These are phyloP conservation scores for Capromys pilorides DNA, from an alignment of 2,797 vertebrate species.

Conservation along the genomic window DNA sequence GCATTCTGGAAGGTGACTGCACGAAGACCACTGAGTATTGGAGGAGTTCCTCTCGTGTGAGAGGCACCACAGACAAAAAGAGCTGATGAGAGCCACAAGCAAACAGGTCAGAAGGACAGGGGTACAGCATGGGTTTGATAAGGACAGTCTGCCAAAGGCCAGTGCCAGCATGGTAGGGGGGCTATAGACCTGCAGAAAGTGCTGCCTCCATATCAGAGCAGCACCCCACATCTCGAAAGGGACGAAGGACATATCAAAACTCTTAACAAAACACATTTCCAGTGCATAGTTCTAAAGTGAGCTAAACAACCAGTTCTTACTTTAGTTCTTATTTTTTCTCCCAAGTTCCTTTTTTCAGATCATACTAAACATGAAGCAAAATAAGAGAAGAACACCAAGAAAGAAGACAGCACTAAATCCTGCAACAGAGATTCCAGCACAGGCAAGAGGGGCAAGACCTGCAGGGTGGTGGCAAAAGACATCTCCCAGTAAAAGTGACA, in stretches of 20 bases:
- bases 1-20: neutral
- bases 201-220: neutral
- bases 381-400: neutral
- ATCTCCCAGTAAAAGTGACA: neutral
- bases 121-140: neutral
- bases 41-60: neutral
- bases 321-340: neutral
- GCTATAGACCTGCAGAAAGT: neutral
- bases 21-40: neutral
- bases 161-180: too few species aligned
- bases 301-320: neutral
- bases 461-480: neutral
- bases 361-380: slow-evolving; percentile 9
- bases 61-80: neutral
- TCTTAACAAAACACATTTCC: slow-evolving; percentile 28
- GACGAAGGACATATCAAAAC: slow-evolving; percentile 16
- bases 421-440: neutral
- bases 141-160: neutral
- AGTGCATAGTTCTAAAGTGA: slow-evolving; percentile 35
- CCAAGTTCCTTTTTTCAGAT: neutral
- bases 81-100: neutral
- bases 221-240: neutral
- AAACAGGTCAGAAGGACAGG: slow-evolving; percentile 6
- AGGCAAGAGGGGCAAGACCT: neutral
- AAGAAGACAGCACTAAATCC: neutral